Evolutionary conservation across 2,888 invertebrate genomes (phyloP).

Genomic region (Eumacrocentrus americanus): DNA sequence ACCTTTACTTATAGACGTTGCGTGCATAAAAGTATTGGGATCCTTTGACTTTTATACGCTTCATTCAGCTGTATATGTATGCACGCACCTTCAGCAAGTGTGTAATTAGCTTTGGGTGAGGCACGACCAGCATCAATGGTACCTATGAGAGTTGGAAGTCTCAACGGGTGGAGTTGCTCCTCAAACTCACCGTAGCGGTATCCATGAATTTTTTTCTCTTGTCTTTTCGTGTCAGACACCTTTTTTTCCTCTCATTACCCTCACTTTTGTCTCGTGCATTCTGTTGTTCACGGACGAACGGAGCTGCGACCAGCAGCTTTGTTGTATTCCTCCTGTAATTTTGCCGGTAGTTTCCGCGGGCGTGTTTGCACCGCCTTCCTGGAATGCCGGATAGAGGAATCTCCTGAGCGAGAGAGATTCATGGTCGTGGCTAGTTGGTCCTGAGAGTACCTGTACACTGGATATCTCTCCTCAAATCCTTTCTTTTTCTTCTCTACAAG

Average conservation of each 20-base stretch:
- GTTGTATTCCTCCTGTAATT: slow-evolving; percentile 14
- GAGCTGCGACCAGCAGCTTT: slow-evolving; percentile 16
- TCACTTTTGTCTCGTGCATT: slow-evolving; percentile 19
- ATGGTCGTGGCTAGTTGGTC: slow-evolving; percentile 17
- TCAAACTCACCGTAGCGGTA: slow-evolving; percentile 27
- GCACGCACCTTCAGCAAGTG: neutral
- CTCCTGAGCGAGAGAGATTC: neutral
- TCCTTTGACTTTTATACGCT: too few relatives aligned
- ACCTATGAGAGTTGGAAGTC: neutral
- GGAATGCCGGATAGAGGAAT: slow-evolving; percentile 30
- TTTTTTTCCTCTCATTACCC: neutral
- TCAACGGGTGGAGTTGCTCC: neutral
- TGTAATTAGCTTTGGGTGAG: neutral
- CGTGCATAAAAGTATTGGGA: too few relatives aligned
- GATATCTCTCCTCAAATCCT: slow-evolving; percentile 7
- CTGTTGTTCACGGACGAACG: slow-evolving; percentile 33
- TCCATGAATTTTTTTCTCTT: slow-evolving; percentile 18
- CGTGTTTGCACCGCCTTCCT: slow-evolving; percentile 29
- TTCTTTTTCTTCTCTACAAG: slow-evolving; percentile 3
- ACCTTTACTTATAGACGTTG: too few relatives aligned
- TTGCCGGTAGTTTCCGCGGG: slow-evolving; percentile 27
- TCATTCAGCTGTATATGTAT: too few relatives aligned
- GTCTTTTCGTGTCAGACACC: neutral
- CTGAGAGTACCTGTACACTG: too few relatives aligned
- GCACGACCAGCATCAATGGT: too few relatives aligned